Evolutionary conservation across 1,140 invertebrate species (phyloP), one percentile per base, ranked within the genome.

Genomic region (Maconellicoccus hirsutus): DNA sequence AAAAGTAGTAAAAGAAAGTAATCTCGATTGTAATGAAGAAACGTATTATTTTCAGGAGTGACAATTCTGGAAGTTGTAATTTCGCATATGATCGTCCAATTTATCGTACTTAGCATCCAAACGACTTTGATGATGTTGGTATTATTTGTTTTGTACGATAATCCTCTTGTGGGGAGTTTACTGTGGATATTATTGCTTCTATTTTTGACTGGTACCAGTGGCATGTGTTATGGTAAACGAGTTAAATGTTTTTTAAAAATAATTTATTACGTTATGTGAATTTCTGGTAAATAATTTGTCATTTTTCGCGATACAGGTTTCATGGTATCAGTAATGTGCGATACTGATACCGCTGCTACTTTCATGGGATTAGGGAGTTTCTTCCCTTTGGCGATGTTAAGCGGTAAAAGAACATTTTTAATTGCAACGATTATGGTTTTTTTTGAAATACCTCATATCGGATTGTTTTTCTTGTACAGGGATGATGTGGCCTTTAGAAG

Each of bases 31-130:
- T n/a, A n/a, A n/a, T n/a, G n/a, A n/a, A n/a, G n/a, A n/a, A n/a
- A n/a, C n/a, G n/a, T n/a, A 33, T 33, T 33, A 6, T 33, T 33
- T 33, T 6, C 52, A 77, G 77, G 94, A 42, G 92, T 97, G 0
- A 87, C 88, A 0, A 88, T 93, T 0, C 85, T 86, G 0, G 91
- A 94, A 80, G 85, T 93, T 25, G 82, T 95, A 23, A 84, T 92
- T 25, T 88, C 87, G 10, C 92, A 93, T 79, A 86, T 94, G 0
- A 80, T 90, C 4, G 91, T 93, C 0, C 92, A 97, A 77, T 90
- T 95, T 77, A 78, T 89, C 0, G 87, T 96, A 3, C 90, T 97
- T 87, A 77, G 86, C 0, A 84, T 91, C 0, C 94, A 97, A 80
- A 88, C 90, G 0, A 78, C 81, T 93, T 79, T 94, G 93, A 76